Evolutionary conservation across 92 coral and sea anemone species (phyloP).

Genomic region (Heteractis magnifica): DNA sequence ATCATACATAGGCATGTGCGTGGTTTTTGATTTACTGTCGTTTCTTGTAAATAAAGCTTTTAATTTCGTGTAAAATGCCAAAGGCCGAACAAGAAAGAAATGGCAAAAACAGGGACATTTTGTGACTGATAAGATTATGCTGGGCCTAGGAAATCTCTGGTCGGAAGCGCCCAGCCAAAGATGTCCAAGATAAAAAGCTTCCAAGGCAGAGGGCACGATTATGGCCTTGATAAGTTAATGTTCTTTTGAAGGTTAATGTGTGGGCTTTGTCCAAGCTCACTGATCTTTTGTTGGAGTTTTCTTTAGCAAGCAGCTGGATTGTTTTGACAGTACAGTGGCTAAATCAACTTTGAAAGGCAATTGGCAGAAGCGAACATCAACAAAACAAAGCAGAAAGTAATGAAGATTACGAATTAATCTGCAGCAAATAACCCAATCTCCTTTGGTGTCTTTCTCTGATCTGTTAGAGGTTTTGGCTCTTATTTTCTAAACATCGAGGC

Average conservation of each 20-base stretch:
- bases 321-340: slow-evolving; percentile 4
- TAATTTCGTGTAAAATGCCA: slow-evolving; percentile 10
- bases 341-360: slow-evolving; percentile 14
- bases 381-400: slow-evolving; percentile 32
- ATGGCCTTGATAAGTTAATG: slow-evolving; percentile 35
- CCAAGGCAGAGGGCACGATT: slow-evolving; percentile 12
- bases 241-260: slow-evolving; percentile 38
- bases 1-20: neutral
- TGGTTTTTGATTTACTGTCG: neutral
- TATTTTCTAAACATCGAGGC: neutral
- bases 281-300: slow-evolving; percentile 35
- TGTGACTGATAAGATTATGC: slow-evolving; percentile 37
- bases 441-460: neutral
- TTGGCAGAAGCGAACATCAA: slow-evolving; percentile 13
- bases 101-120: slow-evolving; percentile 25
- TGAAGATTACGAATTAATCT: slow-evolving; percentile 22
- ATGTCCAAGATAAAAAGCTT: slow-evolving; percentile 22
- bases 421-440: slow-evolving; percentile 13
- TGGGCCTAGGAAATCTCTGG: slow-evolving; percentile 26
- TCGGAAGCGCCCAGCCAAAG: slow-evolving; percentile 43
- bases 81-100: slow-evolving; percentile 11
- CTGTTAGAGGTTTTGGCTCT: neutral
- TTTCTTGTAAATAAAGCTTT: slow-evolving; percentile 17
- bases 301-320: slow-evolving; percentile 33
- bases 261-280: slow-evolving; percentile 32